These are phyloP conservation scores for Pandemis heparana DNA, from an alignment of 2,888 invertebrate species.

Conservation along the genomic window DNA sequence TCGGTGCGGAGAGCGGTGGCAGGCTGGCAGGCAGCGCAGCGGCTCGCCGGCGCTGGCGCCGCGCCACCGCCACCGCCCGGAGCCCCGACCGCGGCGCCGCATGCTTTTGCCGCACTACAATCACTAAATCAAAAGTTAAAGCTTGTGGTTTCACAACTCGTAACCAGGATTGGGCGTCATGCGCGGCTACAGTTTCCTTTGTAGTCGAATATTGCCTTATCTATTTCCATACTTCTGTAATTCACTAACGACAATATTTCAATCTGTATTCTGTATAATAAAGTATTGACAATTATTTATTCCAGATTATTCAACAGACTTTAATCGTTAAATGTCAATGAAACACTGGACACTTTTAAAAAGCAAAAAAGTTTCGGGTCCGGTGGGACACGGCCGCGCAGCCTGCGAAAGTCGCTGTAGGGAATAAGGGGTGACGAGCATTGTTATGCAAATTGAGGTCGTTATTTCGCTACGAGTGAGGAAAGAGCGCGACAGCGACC, in stretches of 20 bases:
- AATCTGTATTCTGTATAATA: conserved; percentile 6
- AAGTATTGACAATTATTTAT: conserved; percentile 17
- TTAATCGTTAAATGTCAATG: conserved; percentile 52
- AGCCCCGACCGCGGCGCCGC: conserved; percentile 43
- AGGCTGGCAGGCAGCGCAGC: conserved; percentile 47
- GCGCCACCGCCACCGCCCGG: conserved; percentile 38
- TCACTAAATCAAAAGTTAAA: conserved; percentile 67
- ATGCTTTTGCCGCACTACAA: conserved; percentile 47
- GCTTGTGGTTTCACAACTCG: conserved; percentile 44
- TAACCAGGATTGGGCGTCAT: conserved; percentile 16
- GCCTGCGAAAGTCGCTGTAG: conserved; percentile 81
- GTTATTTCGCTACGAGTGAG: conserved; percentile 85
- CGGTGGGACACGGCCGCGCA: conserved; percentile 73
- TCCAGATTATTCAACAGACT: conserved; percentile 26
- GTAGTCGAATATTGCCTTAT: conserved; percentile 11
- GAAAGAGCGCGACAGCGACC: conserved; percentile 81
- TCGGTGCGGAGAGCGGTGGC: conserved; percentile 54
- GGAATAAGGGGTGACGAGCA: conserved; percentile 84
- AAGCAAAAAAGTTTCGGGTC: conserved; percentile 75
- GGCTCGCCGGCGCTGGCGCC: conserved; percentile 48
- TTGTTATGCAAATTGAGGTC: conserved; percentile 86
- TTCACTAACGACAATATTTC: conserved; percentile 11
- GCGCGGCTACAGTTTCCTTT: neutral
- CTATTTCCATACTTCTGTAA: neutral
- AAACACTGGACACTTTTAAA: conserved; percentile 64